phyloP scores from a whole-genome alignment of 2,797 vertebrate genomes.

The Selene dorsalis region DNA sequence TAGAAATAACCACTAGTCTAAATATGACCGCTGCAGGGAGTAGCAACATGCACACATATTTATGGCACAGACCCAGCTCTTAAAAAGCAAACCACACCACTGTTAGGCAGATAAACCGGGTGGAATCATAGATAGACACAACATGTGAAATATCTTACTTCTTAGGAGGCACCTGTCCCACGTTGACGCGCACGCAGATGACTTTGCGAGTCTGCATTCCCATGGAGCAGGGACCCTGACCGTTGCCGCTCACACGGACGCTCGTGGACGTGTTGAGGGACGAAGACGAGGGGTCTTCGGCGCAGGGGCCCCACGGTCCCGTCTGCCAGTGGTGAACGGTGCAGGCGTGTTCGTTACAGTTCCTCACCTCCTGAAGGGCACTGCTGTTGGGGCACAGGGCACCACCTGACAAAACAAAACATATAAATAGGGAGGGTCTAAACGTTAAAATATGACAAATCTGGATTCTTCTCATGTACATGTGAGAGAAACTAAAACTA shows the following conservation, averaged over 20 bases:
- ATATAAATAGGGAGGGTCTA: not conserved
- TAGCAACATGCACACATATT: not conserved
- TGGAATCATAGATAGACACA: not conserved
- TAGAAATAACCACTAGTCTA: conserved; percentile 23
- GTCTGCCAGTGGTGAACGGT: conserved; percentile 99
- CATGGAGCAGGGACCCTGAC: conserved; percentile 87
- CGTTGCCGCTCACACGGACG: conserved; percentile 78
- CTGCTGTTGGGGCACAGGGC: conserved; percentile 92
- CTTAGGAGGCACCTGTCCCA: conserved; percentile 98
- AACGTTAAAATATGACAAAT: no score
- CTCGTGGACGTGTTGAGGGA: conserved; percentile 86
- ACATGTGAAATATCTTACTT: conserved; percentile 86
- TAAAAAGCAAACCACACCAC: conserved; percentile 2
- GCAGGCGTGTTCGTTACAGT: conserved; percentile 96
- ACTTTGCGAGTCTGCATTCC: conserved; percentile 98
- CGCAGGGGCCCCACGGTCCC: conserved; percentile 92
- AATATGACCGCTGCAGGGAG: conserved; percentile 4
- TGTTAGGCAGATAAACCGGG: not conserved
- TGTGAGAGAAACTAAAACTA: not conserved
- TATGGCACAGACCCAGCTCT: not conserved
- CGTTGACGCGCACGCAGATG: conserved; percentile 97
- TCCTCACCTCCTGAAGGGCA: conserved; percentile 90
- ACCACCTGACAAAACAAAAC: conserved; percentile 83
- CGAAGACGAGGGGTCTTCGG: conserved; percentile 90
- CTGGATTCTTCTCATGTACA: not conserved